phyloP scores from a whole-genome alignment of 2,797 vertebrate species.

The Chloroceryle amazona region DNA sequence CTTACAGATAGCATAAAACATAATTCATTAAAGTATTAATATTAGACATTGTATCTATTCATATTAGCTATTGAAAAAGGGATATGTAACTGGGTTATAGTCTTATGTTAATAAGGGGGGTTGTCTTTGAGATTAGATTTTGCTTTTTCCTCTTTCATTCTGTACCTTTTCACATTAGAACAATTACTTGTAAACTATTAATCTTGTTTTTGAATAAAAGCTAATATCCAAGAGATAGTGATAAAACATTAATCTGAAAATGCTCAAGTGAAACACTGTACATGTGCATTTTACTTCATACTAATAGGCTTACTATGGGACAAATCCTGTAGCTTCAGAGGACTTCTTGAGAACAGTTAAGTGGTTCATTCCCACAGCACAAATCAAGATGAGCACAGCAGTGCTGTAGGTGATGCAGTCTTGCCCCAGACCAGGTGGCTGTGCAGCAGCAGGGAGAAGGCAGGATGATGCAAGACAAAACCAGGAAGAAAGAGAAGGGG shows the following conservation, averaged over 20 bases:
- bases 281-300: background rate
- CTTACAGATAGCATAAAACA: background rate
- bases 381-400: accelerated
- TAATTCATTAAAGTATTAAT: background rate
- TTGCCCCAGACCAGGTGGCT: background rate
- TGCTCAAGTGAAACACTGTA: background rate
- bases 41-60: background rate
- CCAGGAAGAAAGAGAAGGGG: background rate
- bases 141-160: background rate
- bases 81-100: background rate
- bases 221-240: background rate
- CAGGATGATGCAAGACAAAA: background rate
- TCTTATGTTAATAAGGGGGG: background rate
- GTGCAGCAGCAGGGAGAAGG: background rate
- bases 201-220: constrained; percentile 34
- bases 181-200: constrained; percentile 2
- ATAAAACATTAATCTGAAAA: constrained; percentile 40
- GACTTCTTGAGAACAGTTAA: background rate
- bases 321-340: background rate
- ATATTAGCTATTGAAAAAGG: background rate
- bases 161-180: background rate
- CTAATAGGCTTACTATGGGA: background rate
- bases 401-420: background rate
- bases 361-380: background rate
- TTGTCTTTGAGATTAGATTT: constrained; percentile 19